These are phyloP conservation scores for Rhinopomastus cyanomelas DNA, from an alignment of 2,113 vertebrate species.

Conservation along the genomic window DNA sequence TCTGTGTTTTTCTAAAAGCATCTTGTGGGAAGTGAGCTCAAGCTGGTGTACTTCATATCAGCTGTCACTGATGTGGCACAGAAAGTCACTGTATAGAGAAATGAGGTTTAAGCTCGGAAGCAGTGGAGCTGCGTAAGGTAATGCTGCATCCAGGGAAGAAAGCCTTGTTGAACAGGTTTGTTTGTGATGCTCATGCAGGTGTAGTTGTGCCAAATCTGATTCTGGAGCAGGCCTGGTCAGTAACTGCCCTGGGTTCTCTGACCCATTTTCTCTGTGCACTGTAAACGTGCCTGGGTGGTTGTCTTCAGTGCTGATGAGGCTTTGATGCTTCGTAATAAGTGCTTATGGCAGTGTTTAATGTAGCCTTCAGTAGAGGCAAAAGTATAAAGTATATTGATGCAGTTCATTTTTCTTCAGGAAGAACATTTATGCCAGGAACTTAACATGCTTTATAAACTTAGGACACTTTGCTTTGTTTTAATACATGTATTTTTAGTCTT, in stretches of 20 bases:
- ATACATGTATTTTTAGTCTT: background rate
- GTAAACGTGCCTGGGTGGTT: background rate
- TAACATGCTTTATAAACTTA: background rate
- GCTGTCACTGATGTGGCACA: background rate
- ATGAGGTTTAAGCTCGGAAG: background rate
- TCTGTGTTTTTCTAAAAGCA: background rate
- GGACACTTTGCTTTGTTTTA: background rate
- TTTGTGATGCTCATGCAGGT: background rate
- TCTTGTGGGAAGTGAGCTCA: background rate
- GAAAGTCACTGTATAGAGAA: rapidly evolving
- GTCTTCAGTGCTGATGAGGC: background rate
- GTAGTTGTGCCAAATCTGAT: background rate
- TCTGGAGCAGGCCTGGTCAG: background rate
- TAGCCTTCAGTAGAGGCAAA: background rate
- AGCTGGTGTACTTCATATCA: background rate
- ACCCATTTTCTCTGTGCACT: background rate
- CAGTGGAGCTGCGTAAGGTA: background rate
- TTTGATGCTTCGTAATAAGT: background rate
- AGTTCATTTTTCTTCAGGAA: background rate
- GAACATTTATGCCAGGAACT: background rate
- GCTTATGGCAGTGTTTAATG: background rate
- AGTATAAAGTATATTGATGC: background rate
- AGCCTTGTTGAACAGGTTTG: background rate
- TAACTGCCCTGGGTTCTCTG: background rate
- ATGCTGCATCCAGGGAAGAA: background rate